Base-by-base conservation (phyloP, 2,797 vertebrate genomes). In the Myotis myotis region DNA sequence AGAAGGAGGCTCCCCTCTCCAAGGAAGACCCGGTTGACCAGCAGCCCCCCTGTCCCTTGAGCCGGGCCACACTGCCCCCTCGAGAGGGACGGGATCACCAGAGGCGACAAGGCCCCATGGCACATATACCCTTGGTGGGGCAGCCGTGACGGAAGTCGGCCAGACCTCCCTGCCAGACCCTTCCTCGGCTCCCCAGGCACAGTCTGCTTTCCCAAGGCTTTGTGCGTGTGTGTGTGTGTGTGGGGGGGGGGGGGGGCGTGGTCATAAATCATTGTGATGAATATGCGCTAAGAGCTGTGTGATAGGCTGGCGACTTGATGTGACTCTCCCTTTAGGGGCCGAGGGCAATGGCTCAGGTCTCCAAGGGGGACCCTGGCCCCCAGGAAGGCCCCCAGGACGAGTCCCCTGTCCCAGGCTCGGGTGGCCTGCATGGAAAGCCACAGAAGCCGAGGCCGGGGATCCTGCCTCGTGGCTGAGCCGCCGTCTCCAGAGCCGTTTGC, bases 231-330 rank as follows among this genome's bases (percentile, higher is more conserved):
- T n/a, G n/a, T n/a, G n/a, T n/a, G n/a, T n/a, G n/a, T n/a, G n/a
- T n/a, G n/a, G n/a, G n/a, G n/a, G n/a, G n/a, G n/a, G 53, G 38
- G 47, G 3, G 11, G 20, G 44, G 33, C 25, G 8, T 96, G 91
- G 90, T 96, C 38, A 49, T 66, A 86, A 76, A 89, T 93, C 96
- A 41, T 81, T 91, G 93, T 91, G 97, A 97, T 86, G 93, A 97
- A 97, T 66, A 93, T 94, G 95, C 97, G 96, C 94, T 97, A 97
- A 93, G 96, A 96, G 80, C 60, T 89, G 79, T 85, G 85, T 36
- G 28, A 36, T 3, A 38, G 84, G 44, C 79, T 57, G 88, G 23
- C 49, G 62, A 72, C 22, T 3, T 38, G 38, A 38, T 41, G 9
- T 38, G 62, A n/a, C 20, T 53, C 66, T 36, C 66, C 33, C 25